Evolutionary conservation across 2,888 invertebrate genomes (phyloP), one percentile per base, ranked within the genome.

Genomic region (Hypomecis atomaria): DNA sequence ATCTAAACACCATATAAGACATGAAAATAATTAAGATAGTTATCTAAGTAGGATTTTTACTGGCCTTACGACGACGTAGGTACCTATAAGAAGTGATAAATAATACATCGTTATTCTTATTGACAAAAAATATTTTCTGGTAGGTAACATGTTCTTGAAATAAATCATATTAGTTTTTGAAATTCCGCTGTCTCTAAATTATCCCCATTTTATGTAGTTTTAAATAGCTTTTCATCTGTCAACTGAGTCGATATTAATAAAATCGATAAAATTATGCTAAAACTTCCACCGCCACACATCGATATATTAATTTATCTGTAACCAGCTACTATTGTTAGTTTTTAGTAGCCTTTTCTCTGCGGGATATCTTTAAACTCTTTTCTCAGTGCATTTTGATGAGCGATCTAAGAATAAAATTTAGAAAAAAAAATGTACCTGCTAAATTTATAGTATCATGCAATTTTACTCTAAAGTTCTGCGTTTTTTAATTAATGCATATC

Each of bases 211-310:
- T 38, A 9, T 44, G 2, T 45, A 34, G 38, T 6, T 45, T 59
- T 43, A 59, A 37, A 55, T 63, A 55, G 76, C 75, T 76, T 80
- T 81, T 81, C 84, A 89, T 90, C 88, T 89, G 89, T 90, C 87
- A 89, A 77, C 78, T 88, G 78, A 82, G 77, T 77, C 88, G 47
- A 37, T 36, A 47, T 47, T 56, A 67, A 84, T 84, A 85, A 58
- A 70, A 61, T 64, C 76, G 74, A 66, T 69, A 70, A 64, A 78
- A 76, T 88, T 56, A 56, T 47, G 85, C 63, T 83, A 87, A 65
- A 37, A 37, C 47, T 56, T 56, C 40, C 47, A 6, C 23, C 9
- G 10, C 4, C 44, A 2, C 4, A 40, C 47, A 66, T 64, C 59
- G 69, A 73, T 59, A 23, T 74, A 74, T 72, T 71, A 23, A 70